Base-by-base conservation (phyloP, 2,113 vertebrate genomes). In the Halcyon senegalensis region DNA sequence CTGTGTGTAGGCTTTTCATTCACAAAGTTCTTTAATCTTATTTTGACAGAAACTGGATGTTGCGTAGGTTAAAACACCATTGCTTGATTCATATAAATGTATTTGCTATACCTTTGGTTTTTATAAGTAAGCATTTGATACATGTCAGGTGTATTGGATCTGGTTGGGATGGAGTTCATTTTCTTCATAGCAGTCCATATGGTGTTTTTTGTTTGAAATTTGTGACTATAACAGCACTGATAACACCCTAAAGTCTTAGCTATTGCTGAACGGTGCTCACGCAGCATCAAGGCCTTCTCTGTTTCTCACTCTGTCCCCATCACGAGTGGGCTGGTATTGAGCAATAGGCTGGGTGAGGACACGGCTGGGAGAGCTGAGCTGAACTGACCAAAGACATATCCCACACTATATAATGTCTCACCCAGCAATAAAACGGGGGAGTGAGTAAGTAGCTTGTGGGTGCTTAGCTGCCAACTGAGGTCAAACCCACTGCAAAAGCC, bases 401-500 rank as follows among this genome's bases (percentile, higher is more conserved):
- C 53, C 80, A 31, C 16, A 2, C 27, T 51, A 7, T n/a, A 16
- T 17, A 28, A 78, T 1, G 2, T 31, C 60, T 28, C 43, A 58
- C 17, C 13, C 46, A 78, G 17, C n/a, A 78, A 46, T 37, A 64
- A 81, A 59, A 59, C 1, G 8, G 1, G 11, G 2, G 6, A 33
- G 4, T 28, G 20, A 89, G 35, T 0, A 0, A 64, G 67, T 11
- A 24, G 19, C 15, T 39, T 1, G 0, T 28, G 35, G 4, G 6
- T 43, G 11, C 23, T 68, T 48, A 51, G 16, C 23, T 76, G 50
- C 39, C 80, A 43, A 20, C 10, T 55, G 13, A 6, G 39, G 6
- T 46, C 21, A 25, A 87, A 63, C 10, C 7, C 56, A 28, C 51
- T 11, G 6, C 30, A 73, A 87, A 89, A 35, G 5, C 10, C 11